phyloP scores from a whole-genome alignment of 2,797 vertebrate genomes.

The Chiloscyllium punctatum region DNA sequence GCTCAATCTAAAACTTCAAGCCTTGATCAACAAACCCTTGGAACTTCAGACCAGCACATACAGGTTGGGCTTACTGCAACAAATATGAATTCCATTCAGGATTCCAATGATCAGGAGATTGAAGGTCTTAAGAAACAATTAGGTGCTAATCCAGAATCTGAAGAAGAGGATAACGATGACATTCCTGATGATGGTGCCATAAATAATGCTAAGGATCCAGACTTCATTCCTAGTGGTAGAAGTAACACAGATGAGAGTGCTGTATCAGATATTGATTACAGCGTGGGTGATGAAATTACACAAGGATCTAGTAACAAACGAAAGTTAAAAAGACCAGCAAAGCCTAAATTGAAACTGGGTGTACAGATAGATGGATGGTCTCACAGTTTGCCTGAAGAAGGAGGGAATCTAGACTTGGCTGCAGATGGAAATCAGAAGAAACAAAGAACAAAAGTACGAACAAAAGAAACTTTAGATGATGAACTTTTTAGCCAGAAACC shows the following conservation, averaged over 20 bases:
- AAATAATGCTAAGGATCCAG: constrained; percentile 60
- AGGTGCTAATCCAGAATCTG: constrained; percentile 53
- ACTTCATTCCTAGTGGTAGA: constrained; percentile 66
- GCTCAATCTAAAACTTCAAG: constrained; percentile 57
- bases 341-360: constrained; percentile 48
- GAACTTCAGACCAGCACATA: constrained; percentile 56
- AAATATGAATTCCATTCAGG: constrained; percentile 53
- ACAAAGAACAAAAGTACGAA: constrained; percentile 67
- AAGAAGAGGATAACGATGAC: constrained; percentile 55
- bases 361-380: constrained; percentile 53
- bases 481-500: constrained; percentile 63
- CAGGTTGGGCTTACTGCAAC: constrained; percentile 54
- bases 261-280: constrained; percentile 65
- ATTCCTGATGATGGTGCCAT: constrained; percentile 56
- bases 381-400: constrained; percentile 66
- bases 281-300: constrained; percentile 60
- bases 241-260: constrained; percentile 62
- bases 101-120: constrained; percentile 57
- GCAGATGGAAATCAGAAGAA: constrained; percentile 71
- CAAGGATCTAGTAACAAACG: constrained; percentile 49
- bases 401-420: constrained; percentile 61
- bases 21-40: constrained; percentile 60
- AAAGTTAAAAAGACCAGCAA: constrained; percentile 50
- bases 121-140: constrained; percentile 55
- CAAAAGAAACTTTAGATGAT: constrained; percentile 67